Conservation (phyloP, 2,113 vertebrate species). For the Halcyon senegalensis region DNA sequence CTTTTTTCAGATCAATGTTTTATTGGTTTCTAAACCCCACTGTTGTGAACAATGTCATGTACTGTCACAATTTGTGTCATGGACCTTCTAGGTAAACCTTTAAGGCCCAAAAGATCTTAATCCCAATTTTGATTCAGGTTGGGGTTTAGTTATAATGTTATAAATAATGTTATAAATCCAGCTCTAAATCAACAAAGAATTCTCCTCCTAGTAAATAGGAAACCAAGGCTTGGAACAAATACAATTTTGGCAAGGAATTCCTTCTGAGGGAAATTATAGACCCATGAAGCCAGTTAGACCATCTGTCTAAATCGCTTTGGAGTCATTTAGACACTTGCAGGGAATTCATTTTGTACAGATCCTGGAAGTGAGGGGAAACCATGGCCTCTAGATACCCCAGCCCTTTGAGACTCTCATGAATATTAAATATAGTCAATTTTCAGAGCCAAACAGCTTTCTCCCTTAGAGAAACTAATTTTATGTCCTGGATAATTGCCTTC, state of each 20-base stretch:
- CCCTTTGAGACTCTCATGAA: not conserved
- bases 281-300: not conserved
- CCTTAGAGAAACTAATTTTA: not conserved
- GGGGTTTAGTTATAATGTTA: not conserved
- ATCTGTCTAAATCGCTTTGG: slow-evolving; percentile 43
- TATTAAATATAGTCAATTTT: slow-evolving; percentile 9
- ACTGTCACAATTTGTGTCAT: not conserved
- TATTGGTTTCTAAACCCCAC: not conserved
- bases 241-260: not conserved
- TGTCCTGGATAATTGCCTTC: not conserved
- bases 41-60: not conserved
- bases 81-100: not conserved
- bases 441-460: not conserved
- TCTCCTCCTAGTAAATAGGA: slow-evolving; percentile 19
- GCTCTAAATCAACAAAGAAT: slow-evolving; percentile 19
- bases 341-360: slow-evolving; percentile 30
- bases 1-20: not conserved
- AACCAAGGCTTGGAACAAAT: slow-evolving; percentile 48
- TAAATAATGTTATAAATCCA: not conserved
- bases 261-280: slow-evolving; percentile 40
- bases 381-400: not conserved
- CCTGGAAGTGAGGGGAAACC: slow-evolving; percentile 13
- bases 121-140: not conserved
- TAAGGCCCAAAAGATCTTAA: not conserved
- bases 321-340: slow-evolving; percentile 14